A percentile compares a stretch with the other conserved stretches of the same genome.
Conservation (phyloP, 2,113 vertebrate genomes). For the Eulemur rufifrons region DNA sequence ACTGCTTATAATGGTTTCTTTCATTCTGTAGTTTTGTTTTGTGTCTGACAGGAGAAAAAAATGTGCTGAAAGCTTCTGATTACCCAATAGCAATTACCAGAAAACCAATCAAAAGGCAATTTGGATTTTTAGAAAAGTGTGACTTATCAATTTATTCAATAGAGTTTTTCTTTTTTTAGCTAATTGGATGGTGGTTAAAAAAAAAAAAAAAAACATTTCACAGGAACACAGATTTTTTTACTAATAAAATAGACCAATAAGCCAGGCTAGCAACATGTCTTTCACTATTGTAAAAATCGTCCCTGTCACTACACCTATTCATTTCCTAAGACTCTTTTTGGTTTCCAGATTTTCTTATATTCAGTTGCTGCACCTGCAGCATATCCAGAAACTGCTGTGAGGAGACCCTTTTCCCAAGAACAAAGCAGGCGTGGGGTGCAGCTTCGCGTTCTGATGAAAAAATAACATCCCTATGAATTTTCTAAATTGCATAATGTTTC, state of each 20-base stretch:
- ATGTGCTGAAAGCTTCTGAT: constrained; percentile 73
- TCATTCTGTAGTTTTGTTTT: constrained; percentile 68
- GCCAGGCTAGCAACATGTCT: constrained; percentile 1
- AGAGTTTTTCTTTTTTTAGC: constrained; percentile 44
- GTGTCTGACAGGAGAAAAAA: constrained; percentile 62
- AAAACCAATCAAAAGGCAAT: constrained; percentile 75
- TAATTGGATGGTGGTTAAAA: constrained; percentile 60
- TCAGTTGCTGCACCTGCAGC: constrained; percentile 32
- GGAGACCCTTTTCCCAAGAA: constrained; percentile 15
- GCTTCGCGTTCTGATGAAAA: constrained; percentile 49
- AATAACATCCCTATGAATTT: constrained; percentile 58
- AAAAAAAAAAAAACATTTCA: constrained; percentile 54
- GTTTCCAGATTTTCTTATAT: constrained; percentile 47
- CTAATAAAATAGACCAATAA: constrained; percentile 57
- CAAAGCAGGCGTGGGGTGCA: neutral
- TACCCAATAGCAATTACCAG: constrained; percentile 72
- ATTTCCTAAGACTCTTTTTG: constrained; percentile 41
- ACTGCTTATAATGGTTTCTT: constrained; percentile 65
- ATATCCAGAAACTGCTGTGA: neutral
- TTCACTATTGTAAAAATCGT: constrained; percentile 33
- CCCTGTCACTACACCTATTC: constrained; percentile 2
- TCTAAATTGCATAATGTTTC: constrained; percentile 59
- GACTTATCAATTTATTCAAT: constrained; percentile 72
- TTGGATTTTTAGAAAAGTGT: constrained; percentile 74
- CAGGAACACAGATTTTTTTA: constrained; percentile 17